Base-by-base conservation (phyloP, 30 jellyfish, hydroid and myxozoan genomes). In the Nemopilema nomurai region DNA sequence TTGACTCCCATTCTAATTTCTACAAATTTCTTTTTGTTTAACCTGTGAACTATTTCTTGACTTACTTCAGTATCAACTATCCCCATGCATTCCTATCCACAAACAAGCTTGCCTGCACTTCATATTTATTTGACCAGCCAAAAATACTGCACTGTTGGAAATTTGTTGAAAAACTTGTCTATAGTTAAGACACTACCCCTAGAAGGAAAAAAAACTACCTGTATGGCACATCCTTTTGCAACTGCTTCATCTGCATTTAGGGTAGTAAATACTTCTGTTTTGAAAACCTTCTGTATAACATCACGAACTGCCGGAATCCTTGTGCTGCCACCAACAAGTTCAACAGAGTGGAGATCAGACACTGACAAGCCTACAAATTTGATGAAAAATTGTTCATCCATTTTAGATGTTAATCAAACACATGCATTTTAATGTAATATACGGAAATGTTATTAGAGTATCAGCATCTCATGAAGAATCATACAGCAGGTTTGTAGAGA, bases 211-310 rank as follows among this genome's bases (percentile, higher is more conserved):
- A 41, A 4, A 63, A n/a, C 16, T 25, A 88, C 96, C 91, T 90
- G 98, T 28, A 96, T 86, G 16, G 99, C 99, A 68, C 99, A 96
- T 16, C 99, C 99, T 50, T 97, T 81, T 16, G 99, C 97, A 8
- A 96, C 99, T 8, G 99, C 99, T 79, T 96, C 99, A 64, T 96
- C 99, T 8, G 90, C 87, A 82, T 96, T 96, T 67, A 96, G 69
- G 1, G 99, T 96, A 49, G 97, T 87, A 71, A 94, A 79, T 4
- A 91, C 77, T 18, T 89, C 94, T 52, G 85, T 82, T 28, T 97
- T 88, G 82, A 86, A 86, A 0, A 85, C 93, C 52, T 66, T 81
- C 57, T 88, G 92, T 53, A 96, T 77, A 1, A 86, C 71, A 18
- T 83, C 88, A 65, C 88, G 88, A 20, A 96, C 86, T 18, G 97